Percentiles rank a stretch among this genome's conserved stretches.
These are phyloP conservation scores for Chrysopilus asiliformis DNA, from an alignment of 2,888 invertebrate genomes.

Conservation along the genomic window DNA sequence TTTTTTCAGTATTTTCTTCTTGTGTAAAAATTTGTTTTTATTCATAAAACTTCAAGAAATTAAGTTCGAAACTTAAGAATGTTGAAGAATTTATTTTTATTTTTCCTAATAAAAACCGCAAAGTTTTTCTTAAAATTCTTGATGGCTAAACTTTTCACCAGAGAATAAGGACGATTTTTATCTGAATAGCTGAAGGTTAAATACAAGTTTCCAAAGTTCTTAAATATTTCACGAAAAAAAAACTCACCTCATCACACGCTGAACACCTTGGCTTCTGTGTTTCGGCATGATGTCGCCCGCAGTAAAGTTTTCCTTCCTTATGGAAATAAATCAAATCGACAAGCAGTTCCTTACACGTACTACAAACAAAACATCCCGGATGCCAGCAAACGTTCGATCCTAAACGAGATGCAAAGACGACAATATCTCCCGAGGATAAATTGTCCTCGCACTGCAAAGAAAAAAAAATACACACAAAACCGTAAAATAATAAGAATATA, in stretches of 20 bases:
- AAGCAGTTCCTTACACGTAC: slow-evolving; percentile 82
- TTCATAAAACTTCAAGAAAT: no score
- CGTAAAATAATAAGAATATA: slow-evolving; percentile 1
- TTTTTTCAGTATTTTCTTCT: no score
- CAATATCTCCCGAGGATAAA: slow-evolving; percentile 78
- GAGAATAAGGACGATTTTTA: no score
- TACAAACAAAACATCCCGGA: slow-evolving; percentile 89
- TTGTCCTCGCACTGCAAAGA: slow-evolving; percentile 68
- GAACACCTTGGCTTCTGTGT: slow-evolving; percentile 92
- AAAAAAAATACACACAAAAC: slow-evolving; percentile 2
- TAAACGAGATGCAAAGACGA: slow-evolving; percentile 77
- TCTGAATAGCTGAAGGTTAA: no score
- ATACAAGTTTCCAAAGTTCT: no score
- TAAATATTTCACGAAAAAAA: slow-evolving; percentile 1
- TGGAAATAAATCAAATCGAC: slow-evolving; percentile 97
- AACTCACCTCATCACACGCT: slow-evolving; percentile 86
- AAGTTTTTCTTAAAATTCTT: no score
- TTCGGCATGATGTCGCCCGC: slow-evolving; percentile 96
- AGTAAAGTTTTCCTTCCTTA: slow-evolving; percentile 79
- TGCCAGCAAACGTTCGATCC: slow-evolving; percentile 85
- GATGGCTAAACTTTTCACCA: no score
- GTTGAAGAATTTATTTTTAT: no score
- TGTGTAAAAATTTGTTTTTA: no score
- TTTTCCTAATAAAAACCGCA: no score
- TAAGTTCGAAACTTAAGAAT: no score